Conservation (phyloP, 2,113 vertebrate genomes). For the Polypterus senegalus region DNA sequence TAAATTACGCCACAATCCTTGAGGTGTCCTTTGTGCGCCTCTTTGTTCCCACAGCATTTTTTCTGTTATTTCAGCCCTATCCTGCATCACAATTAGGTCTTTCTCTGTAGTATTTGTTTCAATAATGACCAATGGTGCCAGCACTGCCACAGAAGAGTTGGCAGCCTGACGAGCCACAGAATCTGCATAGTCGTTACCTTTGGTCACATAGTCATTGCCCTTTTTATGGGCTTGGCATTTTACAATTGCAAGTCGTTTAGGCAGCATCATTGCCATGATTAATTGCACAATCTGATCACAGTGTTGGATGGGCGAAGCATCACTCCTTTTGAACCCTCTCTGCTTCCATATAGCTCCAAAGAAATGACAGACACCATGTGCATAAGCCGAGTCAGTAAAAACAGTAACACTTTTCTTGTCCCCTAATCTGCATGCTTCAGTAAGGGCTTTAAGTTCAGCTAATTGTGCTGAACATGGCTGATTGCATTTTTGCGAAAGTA, state of each 20-base stretch:
- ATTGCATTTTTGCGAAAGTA: background rate
- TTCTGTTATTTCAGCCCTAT: no score
- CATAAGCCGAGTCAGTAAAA: constrained; percentile 8
- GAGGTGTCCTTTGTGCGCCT: no score
- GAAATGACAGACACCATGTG: background rate
- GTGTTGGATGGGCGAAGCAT: no score
- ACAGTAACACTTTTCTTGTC: background rate
- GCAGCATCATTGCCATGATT: background rate
- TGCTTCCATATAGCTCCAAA: background rate
- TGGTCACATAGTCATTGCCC: constrained; percentile 2
- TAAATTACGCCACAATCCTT: background rate
- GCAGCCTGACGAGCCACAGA: background rate
- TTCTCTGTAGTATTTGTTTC: background rate
- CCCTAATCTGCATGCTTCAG: background rate
- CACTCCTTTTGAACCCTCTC: background rate
- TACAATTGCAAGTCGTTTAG: background rate
- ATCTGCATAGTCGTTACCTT: background rate
- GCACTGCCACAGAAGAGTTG: background rate
- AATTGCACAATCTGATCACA: no score
- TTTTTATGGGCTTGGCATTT: background rate
- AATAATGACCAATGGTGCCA: background rate
- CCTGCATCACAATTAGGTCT: no score
- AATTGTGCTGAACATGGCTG: constrained; percentile 9
- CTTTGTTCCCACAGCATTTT: no score
- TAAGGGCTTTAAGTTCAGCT: constrained; percentile 3